A percentile compares a stretch with the other conserved stretches of the same genome.
Conservation (phyloP, 2,888 invertebrate genomes). For the Heteropelma amictum region DNA sequence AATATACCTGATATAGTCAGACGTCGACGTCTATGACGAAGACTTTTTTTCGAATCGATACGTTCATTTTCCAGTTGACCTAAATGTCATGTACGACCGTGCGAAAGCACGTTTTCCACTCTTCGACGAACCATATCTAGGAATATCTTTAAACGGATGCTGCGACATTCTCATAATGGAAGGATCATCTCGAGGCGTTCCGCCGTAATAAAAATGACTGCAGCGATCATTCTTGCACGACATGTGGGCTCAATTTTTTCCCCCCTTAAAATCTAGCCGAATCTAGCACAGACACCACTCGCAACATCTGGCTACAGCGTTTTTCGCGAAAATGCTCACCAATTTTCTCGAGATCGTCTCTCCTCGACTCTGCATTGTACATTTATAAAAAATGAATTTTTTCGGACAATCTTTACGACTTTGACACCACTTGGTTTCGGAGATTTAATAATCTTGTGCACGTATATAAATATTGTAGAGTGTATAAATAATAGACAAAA, state of each 20-base stretch:
- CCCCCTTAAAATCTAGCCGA: neutral
- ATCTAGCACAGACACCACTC: too few relatives aligned
- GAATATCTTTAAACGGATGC: neutral
- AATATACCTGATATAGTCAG: constrained; percentile 3
- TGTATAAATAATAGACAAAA: too few relatives aligned
- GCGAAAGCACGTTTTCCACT: constrained; percentile 1
- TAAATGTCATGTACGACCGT: constrained; percentile 23
- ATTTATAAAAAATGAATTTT: too few relatives aligned
- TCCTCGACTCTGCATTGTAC: too few relatives aligned
- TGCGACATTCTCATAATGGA: neutral
- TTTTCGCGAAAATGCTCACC: too few relatives aligned
- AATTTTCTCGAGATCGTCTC: too few relatives aligned
- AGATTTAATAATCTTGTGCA: too few relatives aligned
- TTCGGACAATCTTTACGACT: too few relatives aligned
- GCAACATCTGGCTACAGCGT: too few relatives aligned
- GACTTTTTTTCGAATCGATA: neutral
- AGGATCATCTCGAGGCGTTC: constrained; percentile 5
- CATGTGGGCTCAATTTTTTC: constrained; percentile 8
- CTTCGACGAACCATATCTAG: neutral
- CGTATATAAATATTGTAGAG: too few relatives aligned
- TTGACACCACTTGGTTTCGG: too few relatives aligned
- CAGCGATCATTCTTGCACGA: too few relatives aligned
- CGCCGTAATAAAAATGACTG: neutral
- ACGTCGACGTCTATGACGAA: neutral
- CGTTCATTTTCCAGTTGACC: constrained; percentile 12